A percentile compares a stretch with the other conserved stretches of the same genome.
Conservation (phyloP, 2,888 invertebrate species). For the Falcaria lacertinaria region DNA sequence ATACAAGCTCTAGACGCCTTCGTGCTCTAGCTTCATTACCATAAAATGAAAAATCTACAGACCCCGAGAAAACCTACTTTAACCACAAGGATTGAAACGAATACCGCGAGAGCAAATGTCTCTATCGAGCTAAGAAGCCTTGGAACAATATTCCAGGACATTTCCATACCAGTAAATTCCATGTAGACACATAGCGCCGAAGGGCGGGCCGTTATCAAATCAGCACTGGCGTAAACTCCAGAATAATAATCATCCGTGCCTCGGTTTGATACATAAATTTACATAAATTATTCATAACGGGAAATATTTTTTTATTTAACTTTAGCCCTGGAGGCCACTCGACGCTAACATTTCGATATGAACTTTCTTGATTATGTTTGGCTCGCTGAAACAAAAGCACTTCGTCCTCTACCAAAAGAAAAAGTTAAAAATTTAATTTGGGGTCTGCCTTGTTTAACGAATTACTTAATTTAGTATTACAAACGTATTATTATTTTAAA, state of each 20-base stretch:
- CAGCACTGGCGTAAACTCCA: slow-evolving; percentile 33
- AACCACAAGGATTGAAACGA: no score
- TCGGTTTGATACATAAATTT: slow-evolving; percentile 36
- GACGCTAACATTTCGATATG: slow-evolving; percentile 8
- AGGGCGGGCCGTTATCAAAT: slow-evolving; percentile 37
- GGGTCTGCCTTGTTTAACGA: slow-evolving; percentile 4
- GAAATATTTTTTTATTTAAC: slow-evolving; percentile 29
- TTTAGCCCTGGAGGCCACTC: slow-evolving; percentile 17
- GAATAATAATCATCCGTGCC: slow-evolving; percentile 36
- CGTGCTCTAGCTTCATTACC: no score
- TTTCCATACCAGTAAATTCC: slow-evolving; percentile 8
- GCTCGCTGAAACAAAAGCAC: slow-evolving; percentile 1
- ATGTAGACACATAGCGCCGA: slow-evolving; percentile 15
- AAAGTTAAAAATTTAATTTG: slow-evolving; percentile 6
- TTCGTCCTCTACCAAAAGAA: slow-evolving; percentile 1
- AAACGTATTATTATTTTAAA: no score
- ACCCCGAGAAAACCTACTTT: no score
- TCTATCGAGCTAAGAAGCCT: not conserved
- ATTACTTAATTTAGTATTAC: slow-evolving; percentile 7
- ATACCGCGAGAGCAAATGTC: not conserved
- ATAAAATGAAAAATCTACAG: no score
- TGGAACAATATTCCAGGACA: slow-evolving; percentile 5
- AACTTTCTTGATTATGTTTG: slow-evolving; percentile 3
- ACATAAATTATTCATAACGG: slow-evolving; percentile 39
- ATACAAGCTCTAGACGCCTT: no score